A percentile compares a stretch with the other conserved stretches of the same genome.
Evolutionary conservation across 2,113 vertebrate genomes (phyloP).

Genomic region (Pollachius pollachius): DNA sequence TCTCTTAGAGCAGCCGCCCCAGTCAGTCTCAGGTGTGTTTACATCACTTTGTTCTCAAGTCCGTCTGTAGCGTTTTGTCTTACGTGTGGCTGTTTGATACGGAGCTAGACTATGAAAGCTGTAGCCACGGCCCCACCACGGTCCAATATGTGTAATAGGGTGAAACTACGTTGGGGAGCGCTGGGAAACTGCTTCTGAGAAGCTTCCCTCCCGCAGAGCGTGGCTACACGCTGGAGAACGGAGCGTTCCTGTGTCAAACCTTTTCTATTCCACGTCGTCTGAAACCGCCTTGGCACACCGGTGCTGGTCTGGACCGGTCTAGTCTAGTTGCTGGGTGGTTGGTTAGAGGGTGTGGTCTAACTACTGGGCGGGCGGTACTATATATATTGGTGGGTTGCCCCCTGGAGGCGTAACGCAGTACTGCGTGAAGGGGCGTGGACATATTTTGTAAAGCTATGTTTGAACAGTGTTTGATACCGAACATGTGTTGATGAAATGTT

Average conservation of each 20-base stretch:
- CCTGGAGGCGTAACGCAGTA: conserved; percentile 44
- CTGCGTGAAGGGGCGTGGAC: conserved; percentile 13
- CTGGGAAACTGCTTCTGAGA: conserved; percentile 1
- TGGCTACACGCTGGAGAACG: conserved; percentile 62
- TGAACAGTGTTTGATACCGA: conserved; percentile 59
- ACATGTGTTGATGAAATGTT: conserved; percentile 35
- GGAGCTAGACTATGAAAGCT: conserved; percentile 71
- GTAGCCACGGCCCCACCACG: conserved; percentile 31
- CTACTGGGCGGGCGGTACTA: neutral
- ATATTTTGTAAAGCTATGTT: conserved; percentile 1
- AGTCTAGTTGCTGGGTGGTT: neutral
- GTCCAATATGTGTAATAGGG: neutral
- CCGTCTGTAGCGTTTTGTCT: conserved; percentile 10
- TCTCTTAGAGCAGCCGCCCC: too few species aligned
- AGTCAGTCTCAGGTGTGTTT: conserved; percentile 48
- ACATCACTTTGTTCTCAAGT: conserved; percentile 47
- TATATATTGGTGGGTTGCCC: conserved; percentile 27
- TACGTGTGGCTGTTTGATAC: conserved; percentile 17
- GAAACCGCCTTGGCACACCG: neutral
- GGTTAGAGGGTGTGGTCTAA: neutral
- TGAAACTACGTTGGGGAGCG: neutral
- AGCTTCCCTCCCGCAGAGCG: neutral
- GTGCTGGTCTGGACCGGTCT: neutral
- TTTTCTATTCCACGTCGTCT: neutral
- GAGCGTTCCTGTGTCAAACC: conserved; percentile 43